Evolutionary conservation across 2,797 vertebrate species (phyloP).

Genomic region (Zonotrichia albicollis): DNA sequence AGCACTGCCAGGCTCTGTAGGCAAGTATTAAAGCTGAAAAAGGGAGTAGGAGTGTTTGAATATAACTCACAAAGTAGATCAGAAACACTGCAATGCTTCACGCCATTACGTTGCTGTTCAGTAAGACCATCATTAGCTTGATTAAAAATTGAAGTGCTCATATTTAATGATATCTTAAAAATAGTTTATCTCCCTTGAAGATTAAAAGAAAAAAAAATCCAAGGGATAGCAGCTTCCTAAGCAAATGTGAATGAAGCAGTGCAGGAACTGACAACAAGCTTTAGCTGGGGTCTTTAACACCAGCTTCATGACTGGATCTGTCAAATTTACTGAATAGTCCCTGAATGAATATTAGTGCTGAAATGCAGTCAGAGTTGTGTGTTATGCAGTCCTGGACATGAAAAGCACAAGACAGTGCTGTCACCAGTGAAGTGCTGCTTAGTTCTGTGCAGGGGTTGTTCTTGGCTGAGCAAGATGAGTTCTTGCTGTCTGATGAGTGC

Average conservation of each 20-base stretch:
- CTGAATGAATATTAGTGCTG: background rate
- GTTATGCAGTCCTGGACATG: background rate
- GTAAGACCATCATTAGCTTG: background rate
- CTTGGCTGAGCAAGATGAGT: background rate
- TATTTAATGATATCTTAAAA: conserved; percentile 21
- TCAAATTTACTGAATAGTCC: background rate
- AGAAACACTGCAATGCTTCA: conserved; percentile 5
- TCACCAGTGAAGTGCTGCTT: background rate
- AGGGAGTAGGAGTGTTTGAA: conserved; percentile 52
- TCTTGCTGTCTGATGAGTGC: background rate
- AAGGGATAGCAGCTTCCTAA: background rate
- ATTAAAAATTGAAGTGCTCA: conserved; percentile 34
- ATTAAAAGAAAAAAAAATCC: background rate
- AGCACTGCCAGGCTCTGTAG: conserved; percentile 53
- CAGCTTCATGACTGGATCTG: background rate
- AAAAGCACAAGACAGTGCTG: background rate
- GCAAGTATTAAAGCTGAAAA: conserved; percentile 49
- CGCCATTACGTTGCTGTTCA: background rate
- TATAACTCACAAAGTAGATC: conserved; percentile 22
- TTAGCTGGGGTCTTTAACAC: background rate
- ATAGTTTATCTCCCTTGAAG: background rate
- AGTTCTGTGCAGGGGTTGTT: conserved; percentile 1
- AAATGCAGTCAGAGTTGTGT: background rate
- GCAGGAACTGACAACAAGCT: background rate
- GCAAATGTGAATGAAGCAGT: background rate